Evolutionary conservation across 2,888 invertebrate genomes (phyloP).

Genomic region (Axea sp.): DNA sequence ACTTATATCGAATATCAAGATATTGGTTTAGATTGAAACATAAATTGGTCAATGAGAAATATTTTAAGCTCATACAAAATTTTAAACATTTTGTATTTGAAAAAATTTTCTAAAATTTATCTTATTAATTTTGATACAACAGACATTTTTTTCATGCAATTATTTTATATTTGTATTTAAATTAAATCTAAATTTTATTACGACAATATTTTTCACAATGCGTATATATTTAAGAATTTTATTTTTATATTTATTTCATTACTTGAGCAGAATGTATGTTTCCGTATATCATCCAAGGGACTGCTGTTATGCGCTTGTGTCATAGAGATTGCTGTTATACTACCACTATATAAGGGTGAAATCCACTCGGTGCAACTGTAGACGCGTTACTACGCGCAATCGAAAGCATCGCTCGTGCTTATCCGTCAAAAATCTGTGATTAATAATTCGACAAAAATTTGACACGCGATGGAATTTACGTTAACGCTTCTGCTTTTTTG

Average conservation of each 20-base stretch:
- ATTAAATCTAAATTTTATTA: too few species aligned
- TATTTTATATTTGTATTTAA: too few species aligned
- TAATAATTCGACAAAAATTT: slow-evolving; percentile 9
- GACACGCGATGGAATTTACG: slow-evolving; percentile 32
- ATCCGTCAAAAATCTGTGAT: slow-evolving; percentile 23
- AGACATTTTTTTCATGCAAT: too few species aligned
- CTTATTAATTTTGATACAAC: too few species aligned
- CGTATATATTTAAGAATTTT: too few species aligned
- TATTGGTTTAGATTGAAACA: too few species aligned
- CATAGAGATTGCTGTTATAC: slow-evolving; percentile 48
- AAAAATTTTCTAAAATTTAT: too few species aligned
- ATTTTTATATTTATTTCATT: slow-evolving; percentile 39
- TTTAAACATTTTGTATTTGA: too few species aligned
- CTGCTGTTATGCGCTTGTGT: slow-evolving; percentile 59
- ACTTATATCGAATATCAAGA: too few species aligned
- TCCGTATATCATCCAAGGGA: slow-evolving; percentile 40
- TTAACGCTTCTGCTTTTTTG: slow-evolving; percentile 11
- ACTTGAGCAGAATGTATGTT: slow-evolving; percentile 23
- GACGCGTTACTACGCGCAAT: slow-evolving; percentile 67
- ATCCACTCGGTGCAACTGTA: slow-evolving; percentile 68
- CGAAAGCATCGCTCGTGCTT: slow-evolving; percentile 53
- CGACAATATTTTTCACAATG: too few species aligned
- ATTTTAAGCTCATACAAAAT: too few species aligned
- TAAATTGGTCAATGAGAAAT: too few species aligned
- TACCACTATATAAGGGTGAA: slow-evolving; percentile 73